Evolutionary conservation across 2,888 invertebrate species (phyloP), one percentile per base, ranked within the genome.

Genomic region (Galerucella calmariensis): DNA sequence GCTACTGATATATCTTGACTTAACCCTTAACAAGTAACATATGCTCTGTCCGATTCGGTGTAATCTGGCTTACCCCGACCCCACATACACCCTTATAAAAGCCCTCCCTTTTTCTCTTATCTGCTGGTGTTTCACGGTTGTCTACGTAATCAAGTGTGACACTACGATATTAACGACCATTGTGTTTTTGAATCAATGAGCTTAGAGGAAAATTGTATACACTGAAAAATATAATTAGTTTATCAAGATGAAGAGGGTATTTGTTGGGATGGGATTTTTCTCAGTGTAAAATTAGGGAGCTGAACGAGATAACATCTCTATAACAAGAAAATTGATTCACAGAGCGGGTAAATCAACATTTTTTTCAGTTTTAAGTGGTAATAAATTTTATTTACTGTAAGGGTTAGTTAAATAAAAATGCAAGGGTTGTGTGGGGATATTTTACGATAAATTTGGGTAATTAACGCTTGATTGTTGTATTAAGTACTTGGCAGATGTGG

Each of bases 81-180:
- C 48, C 67, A 68, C 69, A 68, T 48, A 74, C 63, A 75, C 78
- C 75, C 77, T 67, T 51, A 67, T 75, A 67, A 68, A 73, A 75
- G 77, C 72, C 48, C 76, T 67, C 77, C 72, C 69, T 69, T 74
- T 69, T 67, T 76, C 76, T 71, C 65, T 41, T 46, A 65, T 41
- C 76, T 66, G 48, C 72, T 72, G 72, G 72, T 72, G 67, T 72
- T 82, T 81, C 81, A 82, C 80, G 82, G 79, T 81, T 80, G 80
- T 82, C 80, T 80, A 81, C 81, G 83, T 86, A 85, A 87, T 87
- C 85, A 83, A 86, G 85, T 86, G 84, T 85, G 87, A 87, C 87
- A 86, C 81, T 81, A 80, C 77, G 83, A 82, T 84, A 86, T 85
- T 86, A 86, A 86, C 84, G 84, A 83, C 79, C 84, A 85, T 87